Conservation (phyloP, 2,888 invertebrate species). For the Lasioglossum zephyrum region DNA sequence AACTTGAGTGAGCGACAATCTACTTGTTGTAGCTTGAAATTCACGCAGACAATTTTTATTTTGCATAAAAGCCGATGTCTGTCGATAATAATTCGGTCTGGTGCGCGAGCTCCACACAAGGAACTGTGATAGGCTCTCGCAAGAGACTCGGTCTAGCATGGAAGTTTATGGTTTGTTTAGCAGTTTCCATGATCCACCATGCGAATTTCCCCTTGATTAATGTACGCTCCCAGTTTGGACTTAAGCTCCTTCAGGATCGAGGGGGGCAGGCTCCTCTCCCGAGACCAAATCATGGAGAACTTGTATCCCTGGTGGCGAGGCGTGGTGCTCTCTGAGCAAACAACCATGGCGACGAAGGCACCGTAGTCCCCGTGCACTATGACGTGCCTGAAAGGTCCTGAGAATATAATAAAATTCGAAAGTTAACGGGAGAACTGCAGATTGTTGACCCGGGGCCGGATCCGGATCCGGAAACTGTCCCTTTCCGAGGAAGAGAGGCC, state of each 20-base stretch:
- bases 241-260: constrained; percentile 60
- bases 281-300: constrained; percentile 74
- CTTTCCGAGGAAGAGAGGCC: neutral
- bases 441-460: neutral
- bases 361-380: constrained; percentile 58
- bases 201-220: constrained; percentile 60
- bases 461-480: neutral
- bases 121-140: constrained; percentile 6
- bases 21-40: neutral
- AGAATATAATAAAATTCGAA: constrained; percentile 45
- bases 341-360: constrained; percentile 62
- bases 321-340: constrained; percentile 58
- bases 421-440: neutral
- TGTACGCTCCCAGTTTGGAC: constrained; percentile 57
- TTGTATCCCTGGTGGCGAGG: constrained; percentile 50
- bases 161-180: constrained; percentile 59
- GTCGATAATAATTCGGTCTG: neutral
- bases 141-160: neutral
- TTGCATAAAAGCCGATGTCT: neutral
- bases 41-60: neutral
- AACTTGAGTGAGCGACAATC: no score
- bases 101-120: neutral
- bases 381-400: constrained; percentile 67
- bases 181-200: constrained; percentile 61
- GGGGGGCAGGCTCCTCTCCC: constrained; percentile 53